These are phyloP conservation scores for Caloenas nicobarica DNA, from an alignment of 2,113 vertebrate species.

Conservation along the genomic window DNA sequence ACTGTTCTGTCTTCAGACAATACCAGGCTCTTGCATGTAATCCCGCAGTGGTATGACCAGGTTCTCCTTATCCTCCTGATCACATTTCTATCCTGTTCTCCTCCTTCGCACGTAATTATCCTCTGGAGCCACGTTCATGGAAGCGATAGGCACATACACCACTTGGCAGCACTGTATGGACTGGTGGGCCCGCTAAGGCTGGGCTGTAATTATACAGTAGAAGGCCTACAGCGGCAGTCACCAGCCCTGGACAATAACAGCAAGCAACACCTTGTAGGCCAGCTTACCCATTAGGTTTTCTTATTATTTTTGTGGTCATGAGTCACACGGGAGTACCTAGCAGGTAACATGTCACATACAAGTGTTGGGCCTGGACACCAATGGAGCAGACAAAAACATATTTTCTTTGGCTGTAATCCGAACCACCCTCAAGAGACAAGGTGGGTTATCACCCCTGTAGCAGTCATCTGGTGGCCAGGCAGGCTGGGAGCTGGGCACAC, in stretches of 20 bases:
- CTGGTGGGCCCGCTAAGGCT: neutral
- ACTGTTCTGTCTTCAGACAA: conserved; percentile 5
- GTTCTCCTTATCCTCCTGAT: neutral
- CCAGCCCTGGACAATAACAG: neutral
- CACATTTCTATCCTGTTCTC: neutral
- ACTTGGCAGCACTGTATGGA: accelerated
- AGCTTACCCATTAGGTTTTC: neutral
- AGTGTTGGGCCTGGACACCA: neutral
- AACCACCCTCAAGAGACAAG: neutral
- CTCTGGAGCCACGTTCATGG: neutral
- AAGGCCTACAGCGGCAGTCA: neutral
- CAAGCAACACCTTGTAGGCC: neutral
- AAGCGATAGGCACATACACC: neutral
- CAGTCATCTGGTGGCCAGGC: neutral
- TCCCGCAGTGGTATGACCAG: neutral
- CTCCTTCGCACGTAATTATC: neutral
- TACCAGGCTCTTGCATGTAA: neutral
- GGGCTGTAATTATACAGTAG: neutral
- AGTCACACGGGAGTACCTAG: neutral
- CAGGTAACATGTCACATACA: neutral
- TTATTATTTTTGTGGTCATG: neutral
- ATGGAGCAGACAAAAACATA: accelerated
- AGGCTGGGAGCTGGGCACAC: neutral
- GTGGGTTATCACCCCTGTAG: neutral
- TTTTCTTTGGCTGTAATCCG: neutral